Evolutionary conservation across 2,113 vertebrate species (phyloP), one percentile per base, ranked within the genome.

Genomic region (Perca fluviatilis): DNA sequence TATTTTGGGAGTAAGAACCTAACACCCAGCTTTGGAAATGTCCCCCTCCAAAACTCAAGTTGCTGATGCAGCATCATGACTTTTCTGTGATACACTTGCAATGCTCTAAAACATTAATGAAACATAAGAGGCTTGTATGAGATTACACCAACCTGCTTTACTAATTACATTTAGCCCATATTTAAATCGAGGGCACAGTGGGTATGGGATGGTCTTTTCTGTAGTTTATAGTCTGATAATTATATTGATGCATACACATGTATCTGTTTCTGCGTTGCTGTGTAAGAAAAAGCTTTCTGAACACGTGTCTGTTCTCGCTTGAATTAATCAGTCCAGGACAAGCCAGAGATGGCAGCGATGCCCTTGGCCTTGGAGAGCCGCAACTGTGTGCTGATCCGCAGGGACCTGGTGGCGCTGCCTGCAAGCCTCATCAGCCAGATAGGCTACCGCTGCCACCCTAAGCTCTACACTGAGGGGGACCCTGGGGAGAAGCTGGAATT

Each of bases 351-450:
- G 25, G 94, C 96, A 65, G 77, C 89, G 2, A 75, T 94, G 80
- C 97, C 98, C 0, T 91, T 99, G 91, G 83, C 95, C 47, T 90
- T 95, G 90, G 98, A 99, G 93, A 98, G 95, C 90, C 98, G 98
- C 19, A 98, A 97, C 47, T 99, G 98, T 0, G 97, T 99, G 33
- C 97, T 99, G 88, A 98, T 99, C 84, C 97, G 98, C 6, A 94
- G 98, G 0, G 98, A 99, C 75, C 95, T 99, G 43, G 98, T 99
- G 33, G 98, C 98, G 0, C 96, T 99, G 61, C 98, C 98, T 0
- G 98, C 98, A 83, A 99, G 98, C 81, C 97, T 99, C 60, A 98
- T 99, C 95, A 99, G 97, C 88, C 98, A 99, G 90, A 99, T 99
- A 0, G 98, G 98, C 0, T 99, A 99, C 91, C 97, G 98, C n/a